These are phyloP conservation scores for Amphimallon solstitiale DNA, from an alignment of 2,888 invertebrate genomes.

Conservation along the genomic window DNA sequence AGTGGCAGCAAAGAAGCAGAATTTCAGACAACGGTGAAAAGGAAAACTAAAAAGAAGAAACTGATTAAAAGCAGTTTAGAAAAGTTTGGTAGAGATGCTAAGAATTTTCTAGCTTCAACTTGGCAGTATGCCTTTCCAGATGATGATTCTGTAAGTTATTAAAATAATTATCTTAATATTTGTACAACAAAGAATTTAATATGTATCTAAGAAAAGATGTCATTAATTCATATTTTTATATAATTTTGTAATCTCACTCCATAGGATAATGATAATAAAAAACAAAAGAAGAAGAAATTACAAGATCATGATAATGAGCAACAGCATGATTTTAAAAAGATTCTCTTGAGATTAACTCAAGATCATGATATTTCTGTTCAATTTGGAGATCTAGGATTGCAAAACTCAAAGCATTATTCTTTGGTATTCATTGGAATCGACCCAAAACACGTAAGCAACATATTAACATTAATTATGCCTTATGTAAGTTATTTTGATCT, in stretches of 20 bases:
- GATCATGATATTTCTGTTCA: constrained; percentile 39
- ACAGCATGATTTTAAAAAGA: constrained; percentile 34
- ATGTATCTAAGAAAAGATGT: background rate
- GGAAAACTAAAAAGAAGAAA: constrained; percentile 47
- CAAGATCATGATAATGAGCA: constrained; percentile 16
- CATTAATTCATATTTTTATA: background rate
- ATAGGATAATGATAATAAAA: constrained; percentile 21
- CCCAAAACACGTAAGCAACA: constrained; percentile 40
- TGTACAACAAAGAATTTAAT: too few species aligned
- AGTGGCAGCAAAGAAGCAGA: constrained; percentile 42
- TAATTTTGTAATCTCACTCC: background rate
- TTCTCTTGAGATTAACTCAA: constrained; percentile 39
- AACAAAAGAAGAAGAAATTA: constrained; percentile 23
- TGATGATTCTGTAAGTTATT: constrained; percentile 2
- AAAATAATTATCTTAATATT: too few species aligned
- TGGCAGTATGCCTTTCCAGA: constrained; percentile 26
- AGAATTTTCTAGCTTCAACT: constrained; percentile 32
- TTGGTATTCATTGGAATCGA: constrained; percentile 40
- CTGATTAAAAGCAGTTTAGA: constrained; percentile 25
- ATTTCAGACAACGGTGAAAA: constrained; percentile 42
- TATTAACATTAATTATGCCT: too few species aligned
- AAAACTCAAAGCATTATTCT: constrained; percentile 35
- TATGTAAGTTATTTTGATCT: too few species aligned
- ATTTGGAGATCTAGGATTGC: constrained; percentile 37
- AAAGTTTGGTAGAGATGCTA: constrained; percentile 36